Conservation (phyloP, 2,888 invertebrate genomes). For the Onchidella celtica region DNA sequence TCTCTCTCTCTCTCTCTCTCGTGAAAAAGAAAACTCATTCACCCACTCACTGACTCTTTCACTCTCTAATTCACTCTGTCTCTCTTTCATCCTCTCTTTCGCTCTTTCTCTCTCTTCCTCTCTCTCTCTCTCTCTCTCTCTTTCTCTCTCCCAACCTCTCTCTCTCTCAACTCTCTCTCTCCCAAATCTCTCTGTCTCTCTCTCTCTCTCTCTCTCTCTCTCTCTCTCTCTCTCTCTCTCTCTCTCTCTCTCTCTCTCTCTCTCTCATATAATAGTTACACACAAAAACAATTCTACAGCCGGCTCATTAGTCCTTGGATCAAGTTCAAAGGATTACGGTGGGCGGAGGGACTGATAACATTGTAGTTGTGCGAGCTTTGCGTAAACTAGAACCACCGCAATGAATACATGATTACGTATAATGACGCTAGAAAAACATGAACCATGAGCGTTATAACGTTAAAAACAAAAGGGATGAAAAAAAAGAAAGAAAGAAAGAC, state of each 20-base stretch:
- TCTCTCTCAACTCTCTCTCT: neutral
- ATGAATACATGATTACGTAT: no score
- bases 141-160: neutral
- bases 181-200: neutral
- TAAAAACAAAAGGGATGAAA: neutral
- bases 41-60: neutral
- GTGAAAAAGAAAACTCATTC: neutral
- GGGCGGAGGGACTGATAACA: no score
- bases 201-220: neutral
- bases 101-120: neutral
- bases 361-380: no score
- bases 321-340: no score
- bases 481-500: neutral
- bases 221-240: neutral
- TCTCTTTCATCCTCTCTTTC: conserved; percentile 12
- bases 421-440: no score
- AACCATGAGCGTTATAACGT: neutral
- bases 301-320: no score
- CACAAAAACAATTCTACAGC: no score
- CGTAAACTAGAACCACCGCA: no score
- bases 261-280: no score
- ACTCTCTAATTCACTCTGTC: neutral
- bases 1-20: conserved; percentile 27
- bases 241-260: neutral
- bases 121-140: neutral